These are phyloP conservation scores for Ceratina australensis DNA, from an alignment of 1,140 invertebrate species.

Conservation along the genomic window DNA sequence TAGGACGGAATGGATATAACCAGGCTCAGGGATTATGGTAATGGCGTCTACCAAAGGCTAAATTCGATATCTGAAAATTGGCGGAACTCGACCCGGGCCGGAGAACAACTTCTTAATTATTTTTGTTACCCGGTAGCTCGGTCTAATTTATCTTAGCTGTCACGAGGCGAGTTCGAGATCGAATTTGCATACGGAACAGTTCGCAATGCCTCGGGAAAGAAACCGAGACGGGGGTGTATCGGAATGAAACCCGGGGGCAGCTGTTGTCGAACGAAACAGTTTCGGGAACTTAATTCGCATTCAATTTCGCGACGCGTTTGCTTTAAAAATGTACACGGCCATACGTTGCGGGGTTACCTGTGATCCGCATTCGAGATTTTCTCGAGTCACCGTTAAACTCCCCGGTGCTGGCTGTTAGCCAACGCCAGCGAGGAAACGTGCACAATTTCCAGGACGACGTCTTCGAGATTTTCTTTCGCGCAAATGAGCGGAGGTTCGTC, in stretches of 20 bases:
- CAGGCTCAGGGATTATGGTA: not conserved
- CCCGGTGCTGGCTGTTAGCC: not conserved
- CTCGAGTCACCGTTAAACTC: conserved; percentile 1
- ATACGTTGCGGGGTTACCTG: no score
- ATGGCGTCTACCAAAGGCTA: not conserved
- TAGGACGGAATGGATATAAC: not conserved
- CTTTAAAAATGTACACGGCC: not conserved
- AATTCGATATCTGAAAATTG: not conserved
- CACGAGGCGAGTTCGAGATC: not conserved
- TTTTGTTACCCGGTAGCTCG: not conserved
- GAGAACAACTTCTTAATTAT: not conserved
- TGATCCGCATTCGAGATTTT: conserved; percentile 15
- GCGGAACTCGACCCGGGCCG: no score
- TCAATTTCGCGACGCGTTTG: not conserved
- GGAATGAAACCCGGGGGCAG: not conserved
- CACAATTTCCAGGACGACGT: not conserved
- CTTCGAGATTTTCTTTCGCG: no score
- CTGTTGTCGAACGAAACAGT: not conserved
- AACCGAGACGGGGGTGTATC: not conserved
- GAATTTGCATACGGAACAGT: conserved; percentile 2
- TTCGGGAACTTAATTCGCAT: not conserved
- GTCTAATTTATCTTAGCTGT: not conserved
- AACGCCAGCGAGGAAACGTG: not conserved
- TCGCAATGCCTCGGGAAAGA: not conserved
- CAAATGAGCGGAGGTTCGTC: not conserved